phyloP scores from a whole-genome alignment of 23 tunicate genomes.

The Trididemnum miniatum region DNA sequence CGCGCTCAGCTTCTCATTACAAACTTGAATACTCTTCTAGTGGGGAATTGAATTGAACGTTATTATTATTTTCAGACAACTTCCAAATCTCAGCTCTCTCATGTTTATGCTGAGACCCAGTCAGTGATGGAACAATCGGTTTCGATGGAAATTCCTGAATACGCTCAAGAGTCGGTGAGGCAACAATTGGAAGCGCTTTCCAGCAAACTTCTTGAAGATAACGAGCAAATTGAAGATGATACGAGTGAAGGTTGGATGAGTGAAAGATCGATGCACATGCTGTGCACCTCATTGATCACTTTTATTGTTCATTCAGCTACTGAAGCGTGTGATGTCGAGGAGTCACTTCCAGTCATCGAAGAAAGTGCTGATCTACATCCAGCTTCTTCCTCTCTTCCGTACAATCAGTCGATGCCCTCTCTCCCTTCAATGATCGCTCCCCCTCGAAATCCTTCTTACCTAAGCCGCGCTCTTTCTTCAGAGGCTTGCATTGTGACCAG shows the following conservation, averaged over 20 bases:
- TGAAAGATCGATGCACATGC: too few species aligned
- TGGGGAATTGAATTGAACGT: too few species aligned
- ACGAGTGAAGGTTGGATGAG: too few species aligned
- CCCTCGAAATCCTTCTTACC: constrained; percentile 10
- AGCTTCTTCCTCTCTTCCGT: too few species aligned
- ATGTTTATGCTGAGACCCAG: constrained; percentile 50
- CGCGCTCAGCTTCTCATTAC: too few species aligned
- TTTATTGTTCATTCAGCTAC: too few species aligned
- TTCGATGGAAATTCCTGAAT: constrained; percentile 41
- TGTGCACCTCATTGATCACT: too few species aligned
- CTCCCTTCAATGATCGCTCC: constrained; percentile 15
- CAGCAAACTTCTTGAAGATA: constrained; percentile 34
- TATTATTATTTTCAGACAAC: constrained; percentile 17
- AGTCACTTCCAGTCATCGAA: too few species aligned
- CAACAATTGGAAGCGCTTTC: constrained; percentile 66
- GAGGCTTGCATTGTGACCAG: neutral
- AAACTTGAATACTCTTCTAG: too few species aligned
- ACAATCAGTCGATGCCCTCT: neutral
- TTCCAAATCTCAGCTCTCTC: neutral
- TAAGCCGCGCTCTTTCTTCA: constrained; percentile 5
- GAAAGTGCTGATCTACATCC: too few species aligned
- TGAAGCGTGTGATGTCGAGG: too few species aligned
- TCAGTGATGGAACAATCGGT: constrained; percentile 65
- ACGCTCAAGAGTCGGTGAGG: constrained; percentile 65
- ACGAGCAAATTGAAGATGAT: too few species aligned